phyloP scores from a whole-genome alignment of 1,140 invertebrate genomes.

The Pteromalus puparum region DNA sequence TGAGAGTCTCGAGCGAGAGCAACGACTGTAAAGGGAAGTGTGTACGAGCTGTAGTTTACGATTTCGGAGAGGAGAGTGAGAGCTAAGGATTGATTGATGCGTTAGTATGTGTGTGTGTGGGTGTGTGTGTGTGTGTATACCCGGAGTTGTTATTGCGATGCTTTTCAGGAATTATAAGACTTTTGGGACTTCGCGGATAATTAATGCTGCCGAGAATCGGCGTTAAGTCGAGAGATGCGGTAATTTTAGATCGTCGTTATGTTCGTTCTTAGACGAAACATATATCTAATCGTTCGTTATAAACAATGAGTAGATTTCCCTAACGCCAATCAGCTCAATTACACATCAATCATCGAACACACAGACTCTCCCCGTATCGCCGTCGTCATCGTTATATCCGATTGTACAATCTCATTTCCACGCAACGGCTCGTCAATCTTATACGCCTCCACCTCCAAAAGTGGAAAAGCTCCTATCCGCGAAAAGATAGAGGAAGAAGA shows the following conservation, averaged over 20 bases:
- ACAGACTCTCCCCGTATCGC: too few relatives aligned
- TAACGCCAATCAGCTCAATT: constrained; percentile 7
- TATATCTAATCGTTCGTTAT: too few relatives aligned
- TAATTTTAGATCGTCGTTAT: not conserved
- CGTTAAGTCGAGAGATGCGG: not conserved
- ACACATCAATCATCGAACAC: constrained; percentile 30
- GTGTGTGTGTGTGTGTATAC: not conserved
- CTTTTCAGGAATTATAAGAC: not conserved
- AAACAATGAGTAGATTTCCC: not conserved
- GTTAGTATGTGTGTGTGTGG: not conserved
- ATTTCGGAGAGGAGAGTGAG: constrained; percentile 1
- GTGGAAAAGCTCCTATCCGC: not conserved
- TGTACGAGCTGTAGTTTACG: not conserved
- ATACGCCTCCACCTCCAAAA: not conserved
- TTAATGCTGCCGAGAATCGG: not conserved
- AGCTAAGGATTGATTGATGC: constrained; percentile 23
- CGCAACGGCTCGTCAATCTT: constrained; percentile 26
- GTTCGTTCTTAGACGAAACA: not conserved
- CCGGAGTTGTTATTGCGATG: not conserved
- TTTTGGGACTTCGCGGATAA: not conserved
- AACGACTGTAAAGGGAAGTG: not conserved
- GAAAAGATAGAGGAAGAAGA: not conserved
- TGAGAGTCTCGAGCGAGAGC: not conserved
- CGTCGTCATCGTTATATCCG: not conserved
- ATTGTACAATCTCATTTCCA: constrained; percentile 35